Evolutionary conservation across 2,888 invertebrate species (phyloP).

Genomic region (Crematogaster levior): DNA sequence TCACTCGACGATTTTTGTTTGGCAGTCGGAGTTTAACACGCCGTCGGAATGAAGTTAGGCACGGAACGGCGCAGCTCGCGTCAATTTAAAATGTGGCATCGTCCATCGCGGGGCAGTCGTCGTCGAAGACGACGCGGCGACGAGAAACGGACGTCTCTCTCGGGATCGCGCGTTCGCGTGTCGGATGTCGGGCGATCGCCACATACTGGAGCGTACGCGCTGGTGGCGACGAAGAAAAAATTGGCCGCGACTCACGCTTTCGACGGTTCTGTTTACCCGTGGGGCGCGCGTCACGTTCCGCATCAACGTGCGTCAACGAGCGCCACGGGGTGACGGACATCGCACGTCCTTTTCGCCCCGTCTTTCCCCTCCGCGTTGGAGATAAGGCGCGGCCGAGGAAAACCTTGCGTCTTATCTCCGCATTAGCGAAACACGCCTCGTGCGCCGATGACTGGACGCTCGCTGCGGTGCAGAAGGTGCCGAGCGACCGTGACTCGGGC

Average conservation of each 20-base stretch:
- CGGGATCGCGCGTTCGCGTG: not conserved
- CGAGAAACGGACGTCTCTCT: not conserved
- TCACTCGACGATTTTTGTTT: not conserved
- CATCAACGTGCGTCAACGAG: not conserved
- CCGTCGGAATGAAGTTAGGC: not conserved
- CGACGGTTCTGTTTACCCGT: conserved; percentile 3
- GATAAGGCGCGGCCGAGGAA: not conserved
- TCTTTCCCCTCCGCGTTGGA: not conserved
- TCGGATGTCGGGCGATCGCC: conserved; percentile 23
- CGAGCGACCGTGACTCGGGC: conserved; percentile 1
- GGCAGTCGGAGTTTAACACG: too few species aligned
- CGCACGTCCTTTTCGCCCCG: too few species aligned
- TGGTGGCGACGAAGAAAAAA: not conserved
- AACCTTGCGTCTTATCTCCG: not conserved
- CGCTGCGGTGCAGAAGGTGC: conserved; percentile 46
- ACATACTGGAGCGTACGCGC: not conserved
- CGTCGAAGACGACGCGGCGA: not conserved
- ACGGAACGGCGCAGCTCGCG: not conserved
- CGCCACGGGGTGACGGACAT: not conserved
- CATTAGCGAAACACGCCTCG: not conserved
- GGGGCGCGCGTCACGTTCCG: not conserved
- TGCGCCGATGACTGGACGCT: conserved; percentile 63
- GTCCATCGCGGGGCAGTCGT: not conserved
- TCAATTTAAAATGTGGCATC: not conserved
- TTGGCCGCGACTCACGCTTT: not conserved